Base-by-base conservation (phyloP, 1,140 invertebrate genomes). In the Solenopsis invicta region DNA sequence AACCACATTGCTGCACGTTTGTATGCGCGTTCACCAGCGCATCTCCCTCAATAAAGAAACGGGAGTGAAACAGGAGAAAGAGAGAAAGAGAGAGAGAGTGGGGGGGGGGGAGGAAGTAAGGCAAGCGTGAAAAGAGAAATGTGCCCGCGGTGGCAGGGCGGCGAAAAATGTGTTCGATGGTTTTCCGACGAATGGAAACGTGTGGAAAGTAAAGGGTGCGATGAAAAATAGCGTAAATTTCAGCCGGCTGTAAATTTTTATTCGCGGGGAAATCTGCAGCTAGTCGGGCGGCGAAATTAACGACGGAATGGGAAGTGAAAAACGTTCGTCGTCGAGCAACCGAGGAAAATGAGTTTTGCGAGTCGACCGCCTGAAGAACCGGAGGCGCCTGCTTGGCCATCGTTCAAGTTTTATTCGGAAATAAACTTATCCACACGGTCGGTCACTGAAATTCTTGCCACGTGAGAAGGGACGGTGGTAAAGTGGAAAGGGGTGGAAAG, bases 361-460 rank as follows among this genome's bases (percentile, higher is more conserved):
- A 67, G 52, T 21, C 34, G 67, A 9, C 2, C 56, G 41, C 21
- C 21, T n/a, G 13, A 56, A 56, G 56, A 59, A 24, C 9, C n/a
- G 48, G 34, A 34, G 52, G n/a, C 37, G 18, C 45, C 41, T 56
- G 29, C 5, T 10, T 50, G 52, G 21, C 66, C 29, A 24, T 81
- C 56, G 64, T 80, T 77, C 67, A 88, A 74, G 48, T 74, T 52
- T 54, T n/a, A 56, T 50, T 12, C 50, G 37, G 34, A 81, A 80
- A 81, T 81, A 67, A 66, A 75, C 85, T 66, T 84, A 74, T 84
- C 69, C 76, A 13, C 76, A 45, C 34, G 45, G 37, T 21, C 67
- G 50, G 18, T n/a, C 50, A 13, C 37, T 41, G 69, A 78, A 80
- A 88, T 81, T 80, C 29, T 21, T 0, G 29, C 41, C 75, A 41